A percentile compares a stretch with the other conserved stretches of the same genome.
These are phyloP conservation scores for Calephelis nemesis DNA, from an alignment of 1,140 invertebrate genomes.

Conservation along the genomic window DNA sequence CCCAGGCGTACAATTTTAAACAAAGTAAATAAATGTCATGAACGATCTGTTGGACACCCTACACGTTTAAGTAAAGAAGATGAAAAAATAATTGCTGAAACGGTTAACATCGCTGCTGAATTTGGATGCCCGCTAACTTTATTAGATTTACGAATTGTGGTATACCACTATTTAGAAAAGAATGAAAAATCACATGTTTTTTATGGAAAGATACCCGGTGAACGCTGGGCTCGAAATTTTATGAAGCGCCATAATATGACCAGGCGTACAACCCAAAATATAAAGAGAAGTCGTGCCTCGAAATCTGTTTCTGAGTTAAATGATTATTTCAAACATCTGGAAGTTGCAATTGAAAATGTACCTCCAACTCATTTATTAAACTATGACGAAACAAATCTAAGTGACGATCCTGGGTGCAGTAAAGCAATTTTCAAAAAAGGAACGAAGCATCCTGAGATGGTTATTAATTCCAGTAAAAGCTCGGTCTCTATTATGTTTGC, in stretches of 20 bases:
- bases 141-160: no score
- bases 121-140: no score
- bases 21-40: conserved; percentile 31
- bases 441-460: conserved; percentile 50
- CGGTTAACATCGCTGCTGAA: no score
- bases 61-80: conserved; percentile 24
- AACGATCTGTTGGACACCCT: conserved; percentile 25
- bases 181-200: no score
- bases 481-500: conserved; percentile 58
- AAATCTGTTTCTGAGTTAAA: not conserved
- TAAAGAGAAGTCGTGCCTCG: no score
- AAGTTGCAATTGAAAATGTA: conserved; percentile 39
- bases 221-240: no score
- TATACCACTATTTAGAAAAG: no score
- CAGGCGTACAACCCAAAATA: no score
- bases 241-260: no score
- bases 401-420: conserved; percentile 52
- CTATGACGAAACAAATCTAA: conserved; percentile 71
- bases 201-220: no score
- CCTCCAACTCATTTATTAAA: conserved; percentile 58
- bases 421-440: conserved; percentile 47
- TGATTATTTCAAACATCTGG: conserved; percentile 27
- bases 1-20: conserved; percentile 33
- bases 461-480: conserved; percentile 50
- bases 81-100: conserved; percentile 28